phyloP scores from a whole-genome alignment of 2,113 vertebrate species.

The Ascaphus truei region DNA sequence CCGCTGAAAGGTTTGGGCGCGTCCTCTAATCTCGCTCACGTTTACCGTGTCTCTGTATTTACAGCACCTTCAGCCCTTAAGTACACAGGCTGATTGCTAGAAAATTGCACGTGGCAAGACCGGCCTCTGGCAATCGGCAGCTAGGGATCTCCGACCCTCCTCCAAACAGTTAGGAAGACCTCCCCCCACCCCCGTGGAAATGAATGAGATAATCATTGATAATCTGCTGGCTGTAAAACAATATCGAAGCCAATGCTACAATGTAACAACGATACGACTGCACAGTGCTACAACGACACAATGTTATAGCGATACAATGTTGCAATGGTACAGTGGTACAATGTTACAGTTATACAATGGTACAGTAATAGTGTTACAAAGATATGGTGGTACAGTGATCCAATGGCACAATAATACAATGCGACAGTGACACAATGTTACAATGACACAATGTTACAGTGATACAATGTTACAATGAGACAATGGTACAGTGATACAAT shows the following conservation, averaged over 20 bases:
- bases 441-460: too few species aligned
- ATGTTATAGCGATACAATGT: too few species aligned
- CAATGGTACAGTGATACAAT: too few species aligned
- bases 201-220: constrained; percentile 19
- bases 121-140: neutral
- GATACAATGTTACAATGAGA: too few species aligned
- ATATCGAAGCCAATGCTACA: neutral
- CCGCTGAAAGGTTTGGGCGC: constrained; percentile 35
- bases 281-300: too few species aligned
- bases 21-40: constrained; percentile 36
- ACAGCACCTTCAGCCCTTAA: constrained; percentile 20
- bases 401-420: too few species aligned
- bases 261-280: too few species aligned
- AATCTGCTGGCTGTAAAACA: neutral
- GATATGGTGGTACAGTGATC: too few species aligned
- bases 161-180: neutral
- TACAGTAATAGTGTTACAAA: too few species aligned
- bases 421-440: too few species aligned
- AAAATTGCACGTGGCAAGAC: neutral
- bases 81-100: neutral
- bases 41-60: constrained; percentile 34
- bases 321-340: too few species aligned
- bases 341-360: too few species aligned
- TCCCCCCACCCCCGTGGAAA: neutral
- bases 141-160: constrained; percentile 6